Base-by-base conservation (phyloP, 2,113 vertebrate species). In the Oryctolagus cuniculus region DNA sequence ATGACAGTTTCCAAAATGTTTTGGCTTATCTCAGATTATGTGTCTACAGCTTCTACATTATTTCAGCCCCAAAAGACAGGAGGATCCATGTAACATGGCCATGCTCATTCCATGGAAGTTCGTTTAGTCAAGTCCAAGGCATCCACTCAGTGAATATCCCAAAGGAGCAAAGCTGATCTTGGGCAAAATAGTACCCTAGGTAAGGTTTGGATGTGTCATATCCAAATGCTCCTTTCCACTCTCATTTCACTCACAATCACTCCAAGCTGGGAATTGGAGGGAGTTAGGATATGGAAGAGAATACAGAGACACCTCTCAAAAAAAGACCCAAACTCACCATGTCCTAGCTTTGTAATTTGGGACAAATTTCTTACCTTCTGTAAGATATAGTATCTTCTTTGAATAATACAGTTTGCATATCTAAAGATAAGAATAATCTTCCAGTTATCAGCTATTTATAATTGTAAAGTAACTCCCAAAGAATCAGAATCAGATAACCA, bases 381-480 rank as follows among this genome's bases (percentile, higher is more conserved):
- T 73, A 38, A 80, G 61, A 55, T 64, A 78, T 82, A 34, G 58
- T 92, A 95, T 80, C 49, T 17, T 61, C 34, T 87, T 90, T 92
- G 44, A 29, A 44, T 83, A 79, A 92, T 34, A 58, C 10, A 79
- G 44, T 80, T 87, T 58, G 4, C 3, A 34, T 44, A 17, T 95
- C 29, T 70, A 34, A 58, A 92, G 64, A 58, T 55, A 58, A 61
- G 78, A 80, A 70, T 90, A 8, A 27, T 90, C 75, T 85, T 75
- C 63, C 55, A 63, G 31, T 87, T 91, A 78, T 70, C 24, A n/a
- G 21, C 75, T 88, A 78, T 93, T 96, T 91, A 74, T 12, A 93
- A 51, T 70, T 69, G 55, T 83, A 70, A 34, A 61, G 31, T 31
- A 81, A 61, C 44, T 95, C 80, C 63, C 61, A 67, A 7, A 63